phyloP scores from a whole-genome alignment of 2,113 vertebrate genomes.

The Bambusicola thoracicus region DNA sequence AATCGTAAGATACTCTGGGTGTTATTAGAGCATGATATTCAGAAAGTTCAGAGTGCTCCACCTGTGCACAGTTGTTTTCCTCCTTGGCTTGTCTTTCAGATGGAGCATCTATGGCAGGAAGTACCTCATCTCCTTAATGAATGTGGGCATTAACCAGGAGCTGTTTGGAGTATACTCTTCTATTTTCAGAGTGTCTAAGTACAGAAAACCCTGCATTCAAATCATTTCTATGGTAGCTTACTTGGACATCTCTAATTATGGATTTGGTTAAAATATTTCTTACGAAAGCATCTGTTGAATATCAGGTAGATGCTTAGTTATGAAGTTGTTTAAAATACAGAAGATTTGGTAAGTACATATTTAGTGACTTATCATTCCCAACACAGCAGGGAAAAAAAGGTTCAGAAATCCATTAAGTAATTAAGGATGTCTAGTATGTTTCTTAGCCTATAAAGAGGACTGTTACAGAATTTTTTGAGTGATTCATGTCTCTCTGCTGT shows the following conservation, averaged over 20 bases:
- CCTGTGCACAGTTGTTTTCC: not conserved
- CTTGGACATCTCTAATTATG: not conserved
- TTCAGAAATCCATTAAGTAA: constrained; percentile 49
- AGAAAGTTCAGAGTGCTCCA: not conserved
- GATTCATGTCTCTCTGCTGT: not conserved
- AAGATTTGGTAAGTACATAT: constrained; percentile 15
- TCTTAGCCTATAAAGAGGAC: not conserved
- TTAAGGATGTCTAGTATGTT: not conserved
- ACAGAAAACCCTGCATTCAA: not conserved
- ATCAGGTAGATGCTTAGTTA: constrained; percentile 13
- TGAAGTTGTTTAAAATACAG: constrained; percentile 31
- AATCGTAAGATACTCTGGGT: not conserved
- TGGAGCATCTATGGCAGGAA: not conserved
- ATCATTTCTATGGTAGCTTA: not conserved
- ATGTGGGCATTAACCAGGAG: not conserved
- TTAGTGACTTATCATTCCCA: not conserved
- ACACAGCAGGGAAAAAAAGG: not conserved
- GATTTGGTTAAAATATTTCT: constrained; percentile 12
- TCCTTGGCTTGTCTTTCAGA: not conserved
- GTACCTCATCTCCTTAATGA: not conserved
- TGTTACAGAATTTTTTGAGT: constrained; percentile 9
- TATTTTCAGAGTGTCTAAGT: not conserved
- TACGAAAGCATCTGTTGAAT: not conserved
- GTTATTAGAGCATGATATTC: not conserved
- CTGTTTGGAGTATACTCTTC: not conserved